Conservation (phyloP, 2,797 vertebrate species). For the Dryobates pubescens region DNA sequence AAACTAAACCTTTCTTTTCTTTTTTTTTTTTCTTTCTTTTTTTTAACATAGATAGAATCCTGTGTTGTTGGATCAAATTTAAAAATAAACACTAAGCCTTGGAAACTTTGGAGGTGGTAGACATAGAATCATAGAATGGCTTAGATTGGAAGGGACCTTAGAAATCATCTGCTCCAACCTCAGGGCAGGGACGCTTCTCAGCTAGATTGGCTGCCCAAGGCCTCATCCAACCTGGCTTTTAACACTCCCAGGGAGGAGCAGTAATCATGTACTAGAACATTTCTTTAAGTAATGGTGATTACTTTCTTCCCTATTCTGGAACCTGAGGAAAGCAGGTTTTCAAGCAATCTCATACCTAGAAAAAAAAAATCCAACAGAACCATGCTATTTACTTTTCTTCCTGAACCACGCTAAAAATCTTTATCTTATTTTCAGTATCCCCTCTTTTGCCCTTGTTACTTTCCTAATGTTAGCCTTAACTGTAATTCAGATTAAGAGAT, state of each 20-base stretch:
- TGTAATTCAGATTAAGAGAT: background rate
- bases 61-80: background rate
- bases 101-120: background rate
- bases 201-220: too few relatives aligned
- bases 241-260: too few relatives aligned
- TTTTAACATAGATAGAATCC: background rate
- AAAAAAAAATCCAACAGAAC: background rate
- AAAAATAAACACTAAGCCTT: background rate
- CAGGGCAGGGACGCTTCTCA: too few relatives aligned
- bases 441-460: background rate
- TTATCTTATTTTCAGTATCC: background rate
- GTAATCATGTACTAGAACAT: rapidly evolving
- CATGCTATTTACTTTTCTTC: background rate
- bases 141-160: too few relatives aligned
- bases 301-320: background rate
- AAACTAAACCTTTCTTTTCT: background rate
- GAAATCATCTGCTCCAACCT: too few relatives aligned
- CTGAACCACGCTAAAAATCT: background rate
- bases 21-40: too few relatives aligned
- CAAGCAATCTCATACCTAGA: background rate
- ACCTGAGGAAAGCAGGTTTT: background rate
- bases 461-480: background rate
- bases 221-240: too few relatives aligned
- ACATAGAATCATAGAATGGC: too few relatives aligned
- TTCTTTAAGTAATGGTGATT: background rate